Conservation (phyloP, 2,797 vertebrate genomes). For the Phrynocephalus guinanensis region DNA sequence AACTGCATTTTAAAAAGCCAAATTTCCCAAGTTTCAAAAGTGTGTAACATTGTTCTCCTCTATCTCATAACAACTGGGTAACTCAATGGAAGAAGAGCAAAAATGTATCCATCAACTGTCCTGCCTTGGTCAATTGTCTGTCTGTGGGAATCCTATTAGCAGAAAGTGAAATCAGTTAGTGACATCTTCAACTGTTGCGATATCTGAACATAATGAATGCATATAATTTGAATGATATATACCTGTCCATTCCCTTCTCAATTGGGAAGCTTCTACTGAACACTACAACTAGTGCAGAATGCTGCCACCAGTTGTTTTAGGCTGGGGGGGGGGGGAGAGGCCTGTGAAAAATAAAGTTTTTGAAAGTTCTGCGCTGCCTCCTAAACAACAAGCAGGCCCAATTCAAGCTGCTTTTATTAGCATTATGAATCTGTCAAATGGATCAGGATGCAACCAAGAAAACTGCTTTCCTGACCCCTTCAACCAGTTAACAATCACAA, state of each 20-base stretch:
- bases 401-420: too few relatives aligned
- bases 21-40: too few relatives aligned
- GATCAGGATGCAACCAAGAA: too few relatives aligned
- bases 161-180: not conserved
- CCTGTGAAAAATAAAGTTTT: too few relatives aligned
- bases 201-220: not conserved
- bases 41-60: not conserved
- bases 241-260: not conserved
- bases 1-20: too few relatives aligned
- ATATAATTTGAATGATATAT: not conserved
- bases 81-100: not conserved
- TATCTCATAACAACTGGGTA: not conserved
- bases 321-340: too few relatives aligned
- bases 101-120: not conserved
- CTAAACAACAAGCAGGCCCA: too few relatives aligned
- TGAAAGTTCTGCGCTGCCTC: too few relatives aligned
- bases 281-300: not conserved
- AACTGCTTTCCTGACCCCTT: too few relatives aligned
- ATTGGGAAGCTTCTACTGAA: not conserved
- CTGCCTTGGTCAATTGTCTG: not conserved
- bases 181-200: too few relatives aligned
- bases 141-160: not conserved
- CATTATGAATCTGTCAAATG: too few relatives aligned
- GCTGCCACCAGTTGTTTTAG: not conserved
- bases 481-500: too few relatives aligned